Evolutionary conservation across 2,113 vertebrate species (phyloP), one percentile per base, ranked within the genome.

Genomic region (Siniperca knerii): DNA sequence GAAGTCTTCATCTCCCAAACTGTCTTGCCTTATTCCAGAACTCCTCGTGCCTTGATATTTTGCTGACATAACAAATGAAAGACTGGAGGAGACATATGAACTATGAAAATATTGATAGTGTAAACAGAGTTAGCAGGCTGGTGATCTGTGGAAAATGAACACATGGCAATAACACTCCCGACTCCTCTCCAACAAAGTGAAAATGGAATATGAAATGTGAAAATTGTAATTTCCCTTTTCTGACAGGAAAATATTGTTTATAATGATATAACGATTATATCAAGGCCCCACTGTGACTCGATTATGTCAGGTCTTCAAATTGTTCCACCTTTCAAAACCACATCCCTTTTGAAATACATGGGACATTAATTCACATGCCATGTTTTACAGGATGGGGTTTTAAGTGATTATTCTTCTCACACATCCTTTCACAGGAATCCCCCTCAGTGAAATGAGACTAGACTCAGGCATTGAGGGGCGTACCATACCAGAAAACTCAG

Each of bases 341-440:
- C 90, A 91, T 92, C 92, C 90, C 67, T 66, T 87, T 88, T 77
- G 83, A 86, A 93, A 91, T 87, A 88, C 79, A 29, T 42, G 37
- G 79, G 82, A 61, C 71, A 87, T 90, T 82, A 80, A 76, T 91
- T 70, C 83, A 77, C 75, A 90, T 83, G 50, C 82, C 72, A 77
- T 83, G 87, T 82, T 90, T 90, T 89, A 94, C 90, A 83, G 87
- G 84, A 90, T 61, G 68, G 54, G 87, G 64, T 85, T 91, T 86
- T 72, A 40, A 82, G 82, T 87, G 90, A 92, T 93, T 86, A 84
- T 79, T 40, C 79, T 66, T 88, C 85, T 85, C 84, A 94, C 88
- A 90, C 85, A 92, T 92, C 74, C 79, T 73, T 87, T 92, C 87
- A 90, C 76, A 92, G 87, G 79, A 92, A 92, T 90, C 67, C 68